phyloP scores from a whole-genome alignment of 2,797 vertebrate species.

The Ispidina lecontei region DNA sequence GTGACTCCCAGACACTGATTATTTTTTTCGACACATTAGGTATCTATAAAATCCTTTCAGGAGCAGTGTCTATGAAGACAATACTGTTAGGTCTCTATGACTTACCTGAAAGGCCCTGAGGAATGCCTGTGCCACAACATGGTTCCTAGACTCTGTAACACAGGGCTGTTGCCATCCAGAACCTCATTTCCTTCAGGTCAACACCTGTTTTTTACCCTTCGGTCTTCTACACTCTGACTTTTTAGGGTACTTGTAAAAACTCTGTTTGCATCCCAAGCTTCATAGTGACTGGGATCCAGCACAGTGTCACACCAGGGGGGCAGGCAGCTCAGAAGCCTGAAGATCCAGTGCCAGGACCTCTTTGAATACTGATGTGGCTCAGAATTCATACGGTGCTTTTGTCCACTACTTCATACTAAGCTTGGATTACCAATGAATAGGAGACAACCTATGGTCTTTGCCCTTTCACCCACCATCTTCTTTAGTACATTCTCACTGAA shows the following conservation, averaged over 20 bases:
- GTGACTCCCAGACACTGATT: conserved; percentile 48
- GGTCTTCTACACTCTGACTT: not conserved
- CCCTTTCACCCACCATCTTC: not conserved
- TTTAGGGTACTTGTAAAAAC: not conserved
- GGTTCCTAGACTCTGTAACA: not conserved
- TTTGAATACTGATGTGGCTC: not conserved
- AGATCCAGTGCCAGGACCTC: not conserved
- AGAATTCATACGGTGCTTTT: not conserved
- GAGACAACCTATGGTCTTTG: not conserved
- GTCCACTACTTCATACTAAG: not conserved
- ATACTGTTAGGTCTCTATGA: not conserved
- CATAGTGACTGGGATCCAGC: not conserved
- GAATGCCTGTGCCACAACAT: not conserved
- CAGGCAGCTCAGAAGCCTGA: not conserved
- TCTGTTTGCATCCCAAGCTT: not conserved
- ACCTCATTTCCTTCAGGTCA: not conserved
- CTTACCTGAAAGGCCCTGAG: not conserved
- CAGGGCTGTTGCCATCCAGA: not conserved
- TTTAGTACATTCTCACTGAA: not conserved
- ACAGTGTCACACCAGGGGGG: not conserved
- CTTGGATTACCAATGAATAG: not conserved
- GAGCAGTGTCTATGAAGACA: not conserved
- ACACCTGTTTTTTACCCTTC: not conserved
- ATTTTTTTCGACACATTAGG: conserved; percentile 15
- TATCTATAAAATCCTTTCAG: conserved; percentile 18